Evolutionary conservation across 2,888 invertebrate species (phyloP).

Genomic region (Malthinus seriepunctatus): DNA sequence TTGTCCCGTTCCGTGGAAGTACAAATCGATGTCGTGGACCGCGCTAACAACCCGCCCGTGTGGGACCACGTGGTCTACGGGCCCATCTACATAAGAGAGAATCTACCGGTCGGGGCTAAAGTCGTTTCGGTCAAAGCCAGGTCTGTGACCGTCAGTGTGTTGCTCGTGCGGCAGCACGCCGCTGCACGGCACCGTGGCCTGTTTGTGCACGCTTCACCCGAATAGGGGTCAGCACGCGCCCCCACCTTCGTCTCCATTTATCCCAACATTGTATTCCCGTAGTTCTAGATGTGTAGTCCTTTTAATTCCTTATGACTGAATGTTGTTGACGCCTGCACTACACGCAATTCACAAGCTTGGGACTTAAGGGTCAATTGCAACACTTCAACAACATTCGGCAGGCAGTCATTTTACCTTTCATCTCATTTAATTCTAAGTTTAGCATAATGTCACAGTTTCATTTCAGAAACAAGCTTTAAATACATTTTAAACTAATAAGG

Average conservation of each 20-base stretch:
- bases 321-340: slow-evolving; percentile 57
- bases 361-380: slow-evolving; percentile 49
- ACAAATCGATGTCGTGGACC: slow-evolving; percentile 97
- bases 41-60: slow-evolving; percentile 96
- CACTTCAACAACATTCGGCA: slow-evolving; percentile 53
- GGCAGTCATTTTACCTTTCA: slow-evolving; percentile 23
- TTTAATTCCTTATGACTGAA: slow-evolving; percentile 39
- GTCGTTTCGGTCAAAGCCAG: slow-evolving; percentile 98
- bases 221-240: slow-evolving; percentile 66
- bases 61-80: slow-evolving; percentile 97
- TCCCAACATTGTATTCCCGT: slow-evolving; percentile 36
- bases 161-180: slow-evolving; percentile 52
- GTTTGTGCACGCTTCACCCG: slow-evolving; percentile 55
- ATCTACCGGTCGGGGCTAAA: slow-evolving; percentile 96
- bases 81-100: slow-evolving; percentile 96
- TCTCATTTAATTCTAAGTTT: slow-evolving; percentile 31
- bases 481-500: slow-evolving; percentile 22
- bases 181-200: slow-evolving; percentile 55
- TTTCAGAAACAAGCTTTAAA: slow-evolving; percentile 30
- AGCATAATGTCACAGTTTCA: slow-evolving; percentile 30
- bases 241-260: slow-evolving; percentile 50
- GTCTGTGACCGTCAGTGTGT: slow-evolving; percentile 68
- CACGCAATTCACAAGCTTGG: slow-evolving; percentile 53
- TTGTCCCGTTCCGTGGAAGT: slow-evolving; percentile 96
- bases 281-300: slow-evolving; percentile 41